Evolutionary conservation across 2,797 vertebrate genomes (phyloP), one percentile per base, ranked within the genome.

Genomic region (Pipistrellus pipistrellus): DNA sequence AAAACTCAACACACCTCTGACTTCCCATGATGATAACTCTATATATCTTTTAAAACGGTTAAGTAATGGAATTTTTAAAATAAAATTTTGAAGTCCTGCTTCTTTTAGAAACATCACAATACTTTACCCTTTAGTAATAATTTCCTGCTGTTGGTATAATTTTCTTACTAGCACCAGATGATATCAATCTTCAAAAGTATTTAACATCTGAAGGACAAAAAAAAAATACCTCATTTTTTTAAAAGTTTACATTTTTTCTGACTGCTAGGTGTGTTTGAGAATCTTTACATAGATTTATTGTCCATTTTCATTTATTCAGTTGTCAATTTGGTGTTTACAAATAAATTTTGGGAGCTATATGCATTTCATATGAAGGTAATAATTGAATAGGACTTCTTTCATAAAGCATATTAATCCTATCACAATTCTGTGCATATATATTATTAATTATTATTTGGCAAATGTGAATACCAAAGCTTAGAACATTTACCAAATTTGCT

Each of bases 221-320:
- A 55, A 55, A 23, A 21, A 55, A 51, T 18, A 51, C 53, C 53
- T 55, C 8, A 55, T 55, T n/a, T 2, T 2, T 4, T 51, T 32
- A 4, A 59, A 27, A 30, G 59, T 20, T 89, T 89, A 12, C 1
- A 51, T 71, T 92, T 89, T 89, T 92, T 87, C n/a, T 91, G 18
- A 76, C 27, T 75, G 2, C 10, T 38, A 66, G 4, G 5, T 51
- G 44, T 44, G 25, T 48, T 82, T 76, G n/a, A 87, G 59, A 64
- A 69, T 64, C 1, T 32, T 90, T 81, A 71, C 44, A 81, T 53
- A n/a, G 7, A 53, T 78, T 68, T 62, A 62, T 25, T 71, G 21
- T 14, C 3, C 15, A 68, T 75, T 93, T 91, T 80, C 7, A 77
- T 55, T 53, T 88, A 68, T 55, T 95, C 12, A 51, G 13, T 90